Base-by-base conservation (phyloP, 2,797 vertebrate species). In the Eupleurogrammus muticus region DNA sequence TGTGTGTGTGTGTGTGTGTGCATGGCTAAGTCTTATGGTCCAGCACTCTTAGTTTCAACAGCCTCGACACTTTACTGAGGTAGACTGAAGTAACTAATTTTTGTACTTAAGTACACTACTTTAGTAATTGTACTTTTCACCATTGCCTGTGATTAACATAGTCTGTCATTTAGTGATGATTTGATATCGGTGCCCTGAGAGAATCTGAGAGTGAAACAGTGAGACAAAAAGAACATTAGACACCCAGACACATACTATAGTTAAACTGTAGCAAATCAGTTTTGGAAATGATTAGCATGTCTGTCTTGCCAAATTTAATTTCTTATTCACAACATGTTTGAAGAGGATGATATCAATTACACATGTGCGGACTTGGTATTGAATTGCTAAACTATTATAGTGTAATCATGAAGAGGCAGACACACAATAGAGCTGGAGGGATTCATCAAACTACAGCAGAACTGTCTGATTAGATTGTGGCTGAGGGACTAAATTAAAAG, bases 261-360 rank as follows among this genome's bases (percentile, higher is more conserved):
- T 9, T 40, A 36, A 62, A 69, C 63, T 44, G 46, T 14, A 66
- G 32, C 32, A 61, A 77, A 77, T 77, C 10, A 44, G 55, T 34
- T 62, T 56, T 51, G 38, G 57, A 35, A 42, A 35, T 42, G 34
- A 65, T 75, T 52, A 47, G 42, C 46, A 19, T 73, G 23, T n/a
- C 51, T 11, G n/a, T 65, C 52, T 44, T 52, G 50, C 60, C 35
- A 49, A 16, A 67, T 19, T 38, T 13, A 64, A 69, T 53, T 9
- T n/a, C n/a, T 51, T 47, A 51, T 57, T 72, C 46, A 44, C 40
- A 51, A 19, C 35, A 68, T 50, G 46, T 58, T 32, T 23, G 48
- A 14, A 10, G 47, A 63, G 32, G 49, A 60, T 64, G 49, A 73
- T 77, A 69, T 56, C 57, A 63, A 40, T 75, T 63, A 73, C 70